Evolutionary conservation across 1,140 invertebrate species (phyloP).

Genomic region (Episyrphus balteatus): DNA sequence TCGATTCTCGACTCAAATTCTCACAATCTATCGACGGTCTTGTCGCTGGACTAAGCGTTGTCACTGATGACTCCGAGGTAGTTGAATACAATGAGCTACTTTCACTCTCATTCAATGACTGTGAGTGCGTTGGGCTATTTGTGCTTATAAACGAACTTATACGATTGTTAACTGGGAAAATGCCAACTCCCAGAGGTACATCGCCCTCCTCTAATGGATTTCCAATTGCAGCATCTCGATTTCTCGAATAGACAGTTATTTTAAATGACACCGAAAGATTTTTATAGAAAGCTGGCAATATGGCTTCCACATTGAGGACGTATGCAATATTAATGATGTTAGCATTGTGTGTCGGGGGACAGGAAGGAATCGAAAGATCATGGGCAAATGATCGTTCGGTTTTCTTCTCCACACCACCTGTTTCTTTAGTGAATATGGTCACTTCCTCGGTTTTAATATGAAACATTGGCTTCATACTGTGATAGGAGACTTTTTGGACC

Average conservation of each 20-base stretch:
- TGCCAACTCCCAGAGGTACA: slow-evolving; percentile 1
- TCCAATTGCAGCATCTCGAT: slow-evolving; percentile 6
- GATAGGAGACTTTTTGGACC: slow-evolving; percentile 27
- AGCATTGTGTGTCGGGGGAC: slow-evolving; percentile 24
- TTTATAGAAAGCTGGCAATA: slow-evolving; percentile 32
- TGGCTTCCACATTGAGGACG: slow-evolving; percentile 29
- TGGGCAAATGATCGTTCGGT: slow-evolving; percentile 33
- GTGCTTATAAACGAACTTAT: slow-evolving; percentile 31
- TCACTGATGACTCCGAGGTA: slow-evolving; percentile 26
- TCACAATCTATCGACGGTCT: slow-evolving; percentile 22
- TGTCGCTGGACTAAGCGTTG: slow-evolving; percentile 26
- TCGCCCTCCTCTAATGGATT: slow-evolving; percentile 20
- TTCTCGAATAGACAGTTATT: not conserved
- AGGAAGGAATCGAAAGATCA: slow-evolving; percentile 24
- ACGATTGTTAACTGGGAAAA: slow-evolving; percentile 18
- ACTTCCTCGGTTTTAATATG: slow-evolving; percentile 29
- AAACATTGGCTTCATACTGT: slow-evolving; percentile 25
- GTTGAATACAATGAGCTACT: slow-evolving; percentile 30
- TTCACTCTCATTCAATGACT: slow-evolving; percentile 28
- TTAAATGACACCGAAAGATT: slow-evolving; percentile 12
- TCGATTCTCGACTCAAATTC: slow-evolving; percentile 25
- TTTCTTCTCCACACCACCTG: slow-evolving; percentile 31
- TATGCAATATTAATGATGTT: slow-evolving; percentile 31
- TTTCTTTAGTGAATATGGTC: slow-evolving; percentile 26
- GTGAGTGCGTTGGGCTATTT: slow-evolving; percentile 13